These are phyloP conservation scores for Frankliniella fusca DNA, from an alignment of 2,888 invertebrate species.

Conservation along the genomic window DNA sequence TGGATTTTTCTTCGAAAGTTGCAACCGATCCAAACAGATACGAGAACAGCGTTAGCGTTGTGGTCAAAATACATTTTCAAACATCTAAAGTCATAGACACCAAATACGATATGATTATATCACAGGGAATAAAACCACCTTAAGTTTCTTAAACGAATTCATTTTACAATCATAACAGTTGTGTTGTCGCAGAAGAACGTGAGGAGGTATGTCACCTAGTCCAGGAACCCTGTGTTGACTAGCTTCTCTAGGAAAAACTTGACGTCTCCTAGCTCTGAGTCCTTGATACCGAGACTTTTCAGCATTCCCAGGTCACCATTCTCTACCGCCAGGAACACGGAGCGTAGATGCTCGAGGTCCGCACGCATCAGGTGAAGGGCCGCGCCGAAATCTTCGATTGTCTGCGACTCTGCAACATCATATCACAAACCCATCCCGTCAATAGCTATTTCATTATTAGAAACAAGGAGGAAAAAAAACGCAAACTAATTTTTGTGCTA, in stretches of 20 bases:
- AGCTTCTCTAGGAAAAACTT: conserved; percentile 95
- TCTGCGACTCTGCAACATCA: conserved; percentile 74
- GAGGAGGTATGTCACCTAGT: conserved; percentile 52
- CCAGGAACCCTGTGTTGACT: conserved; percentile 92
- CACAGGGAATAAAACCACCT: conserved; percentile 22
- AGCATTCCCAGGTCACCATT: conserved; percentile 92
- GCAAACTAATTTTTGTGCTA: no score
- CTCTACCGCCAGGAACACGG: conserved; percentile 92
- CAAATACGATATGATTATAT: conserved; percentile 23
- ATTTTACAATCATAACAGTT: neutral
- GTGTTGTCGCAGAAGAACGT: neutral
- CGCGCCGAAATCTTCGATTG: conserved; percentile 91
- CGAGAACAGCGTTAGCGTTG: neutral
- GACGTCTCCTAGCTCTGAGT: conserved; percentile 90
- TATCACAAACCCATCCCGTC: no score
- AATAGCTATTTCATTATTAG: no score
- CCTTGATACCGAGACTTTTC: conserved; percentile 90
- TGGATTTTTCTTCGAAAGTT: no score
- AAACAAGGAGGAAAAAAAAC: no score
- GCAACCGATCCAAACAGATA: neutral
- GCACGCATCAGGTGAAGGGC: conserved; percentile 79
- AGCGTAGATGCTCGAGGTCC: conserved; percentile 86
- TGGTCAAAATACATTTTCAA: conserved; percentile 20
- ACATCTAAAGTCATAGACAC: conserved; percentile 11
- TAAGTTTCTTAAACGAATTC: neutral